These are phyloP conservation scores for Lutjanus campechanus DNA, from an alignment of 2,797 vertebrate species.

Conservation along the genomic window DNA sequence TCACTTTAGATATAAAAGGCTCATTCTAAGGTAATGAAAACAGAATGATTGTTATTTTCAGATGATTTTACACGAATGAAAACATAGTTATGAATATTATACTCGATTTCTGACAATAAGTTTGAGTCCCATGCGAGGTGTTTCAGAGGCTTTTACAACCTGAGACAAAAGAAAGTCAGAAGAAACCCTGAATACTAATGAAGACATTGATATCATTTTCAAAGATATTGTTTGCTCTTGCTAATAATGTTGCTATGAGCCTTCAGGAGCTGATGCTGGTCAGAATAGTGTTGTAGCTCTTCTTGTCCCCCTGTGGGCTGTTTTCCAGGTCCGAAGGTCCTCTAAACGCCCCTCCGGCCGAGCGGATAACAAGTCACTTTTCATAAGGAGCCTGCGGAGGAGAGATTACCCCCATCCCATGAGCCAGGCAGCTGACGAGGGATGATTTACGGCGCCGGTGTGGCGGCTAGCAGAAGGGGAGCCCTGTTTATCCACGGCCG, in stretches of 20 bases:
- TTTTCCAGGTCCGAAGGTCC: slow-evolving; percentile 46
- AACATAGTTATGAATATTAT: no score
- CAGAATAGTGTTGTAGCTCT: not conserved
- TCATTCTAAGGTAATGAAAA: no score
- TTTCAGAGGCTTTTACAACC: not conserved
- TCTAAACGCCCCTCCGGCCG: slow-evolving; percentile 51
- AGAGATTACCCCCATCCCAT: slow-evolving; percentile 63
- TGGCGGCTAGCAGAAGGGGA: slow-evolving; percentile 39
- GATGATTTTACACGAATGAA: no score
- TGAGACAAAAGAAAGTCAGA: not conserved
- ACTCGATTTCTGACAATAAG: no score
- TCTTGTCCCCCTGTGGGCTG: slow-evolving; percentile 27
- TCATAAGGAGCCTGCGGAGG: slow-evolving; percentile 54
- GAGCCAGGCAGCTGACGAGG: slow-evolving; percentile 64
- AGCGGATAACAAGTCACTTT: slow-evolving; percentile 63
- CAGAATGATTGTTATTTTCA: no score
- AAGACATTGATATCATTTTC: not conserved
- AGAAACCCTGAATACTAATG: not conserved
- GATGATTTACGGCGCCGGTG: slow-evolving; percentile 74
- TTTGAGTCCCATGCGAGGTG: not conserved
- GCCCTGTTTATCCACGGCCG: slow-evolving; percentile 55
- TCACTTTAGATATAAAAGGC: no score
- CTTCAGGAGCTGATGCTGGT: not conserved
- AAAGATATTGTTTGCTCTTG: not conserved
- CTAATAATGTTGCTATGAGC: not conserved